phyloP scores from a whole-genome alignment of 2,797 vertebrate species.

The Amblyraja radiata region DNA sequence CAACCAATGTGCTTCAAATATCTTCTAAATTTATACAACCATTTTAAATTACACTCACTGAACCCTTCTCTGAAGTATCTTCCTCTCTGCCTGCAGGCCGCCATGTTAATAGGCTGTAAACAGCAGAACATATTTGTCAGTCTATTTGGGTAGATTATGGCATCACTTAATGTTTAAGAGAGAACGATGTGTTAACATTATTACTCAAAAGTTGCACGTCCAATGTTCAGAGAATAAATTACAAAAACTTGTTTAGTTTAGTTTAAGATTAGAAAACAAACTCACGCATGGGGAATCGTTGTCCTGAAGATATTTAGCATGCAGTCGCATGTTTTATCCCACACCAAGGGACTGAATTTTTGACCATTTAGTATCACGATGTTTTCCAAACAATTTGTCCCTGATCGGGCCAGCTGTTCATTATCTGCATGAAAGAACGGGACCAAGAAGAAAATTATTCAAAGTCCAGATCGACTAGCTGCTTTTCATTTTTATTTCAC shows the following conservation, averaged over 20 bases:
- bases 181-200: neutral
- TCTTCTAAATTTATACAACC: neutral
- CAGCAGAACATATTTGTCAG: constrained; percentile 33
- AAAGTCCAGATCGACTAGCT: neutral
- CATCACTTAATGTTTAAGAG: neutral
- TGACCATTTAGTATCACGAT: constrained; percentile 90
- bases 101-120: constrained; percentile 82
- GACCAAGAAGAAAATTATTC: neutral
- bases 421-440: constrained; percentile 65
- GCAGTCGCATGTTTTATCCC: constrained; percentile 83
- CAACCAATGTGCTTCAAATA: neutral
- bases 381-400: constrained; percentile 92
- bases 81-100: constrained; percentile 85
- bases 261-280: constrained; percentile 39
- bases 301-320: constrained; percentile 95
- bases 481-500: neutral
- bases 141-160: neutral
- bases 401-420: constrained; percentile 90
- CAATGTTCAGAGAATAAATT: neutral
- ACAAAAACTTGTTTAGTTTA: neutral
- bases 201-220: neutral
- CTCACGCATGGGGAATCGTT: constrained; percentile 87
- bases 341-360: constrained; percentile 86
- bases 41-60: constrained; percentile 61
- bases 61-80: constrained; percentile 77